Evolutionary conservation across 2,888 invertebrate genomes (phyloP).

Genomic region (Cataglyphis altisquamis): DNA sequence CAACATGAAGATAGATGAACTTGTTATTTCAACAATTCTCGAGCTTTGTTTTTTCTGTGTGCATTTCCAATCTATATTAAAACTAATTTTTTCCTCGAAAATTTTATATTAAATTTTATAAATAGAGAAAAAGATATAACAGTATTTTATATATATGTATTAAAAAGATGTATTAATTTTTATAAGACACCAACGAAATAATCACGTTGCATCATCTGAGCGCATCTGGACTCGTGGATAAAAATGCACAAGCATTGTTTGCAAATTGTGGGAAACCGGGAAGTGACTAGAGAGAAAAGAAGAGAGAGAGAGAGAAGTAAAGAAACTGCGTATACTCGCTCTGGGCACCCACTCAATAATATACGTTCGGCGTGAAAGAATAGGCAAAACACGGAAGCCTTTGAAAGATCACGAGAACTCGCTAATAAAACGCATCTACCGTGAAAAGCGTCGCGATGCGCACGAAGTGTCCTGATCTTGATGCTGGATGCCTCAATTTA

Average conservation of each 20-base stretch:
- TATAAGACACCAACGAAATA: background rate
- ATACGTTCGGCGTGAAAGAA: constrained; percentile 19
- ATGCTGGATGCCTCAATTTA: background rate
- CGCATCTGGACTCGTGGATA: constrained; percentile 16
- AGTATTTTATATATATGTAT: background rate
- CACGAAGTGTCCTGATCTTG: background rate
- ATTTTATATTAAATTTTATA: background rate
- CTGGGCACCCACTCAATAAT: constrained; percentile 5
- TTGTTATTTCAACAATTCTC: background rate
- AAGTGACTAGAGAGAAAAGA: constrained; percentile 5
- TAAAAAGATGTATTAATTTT: constrained; percentile 5
- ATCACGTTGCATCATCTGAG: background rate
- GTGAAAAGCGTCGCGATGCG: background rate
- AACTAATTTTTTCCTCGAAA: background rate
- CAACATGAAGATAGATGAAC: background rate
- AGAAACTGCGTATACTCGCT: background rate
- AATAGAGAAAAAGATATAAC: background rate
- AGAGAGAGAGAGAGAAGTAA: background rate
- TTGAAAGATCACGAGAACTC: constrained; percentile 39
- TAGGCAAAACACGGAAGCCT: constrained; percentile 40
- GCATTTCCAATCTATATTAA: background rate
- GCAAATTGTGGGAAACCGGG: constrained; percentile 81
- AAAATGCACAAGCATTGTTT: constrained; percentile 78
- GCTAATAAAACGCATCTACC: constrained; percentile 1
- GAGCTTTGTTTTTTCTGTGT: background rate